phyloP scores from a whole-genome alignment of 2,797 vertebrate genomes.

The Acipenser ruthenus region DNA sequence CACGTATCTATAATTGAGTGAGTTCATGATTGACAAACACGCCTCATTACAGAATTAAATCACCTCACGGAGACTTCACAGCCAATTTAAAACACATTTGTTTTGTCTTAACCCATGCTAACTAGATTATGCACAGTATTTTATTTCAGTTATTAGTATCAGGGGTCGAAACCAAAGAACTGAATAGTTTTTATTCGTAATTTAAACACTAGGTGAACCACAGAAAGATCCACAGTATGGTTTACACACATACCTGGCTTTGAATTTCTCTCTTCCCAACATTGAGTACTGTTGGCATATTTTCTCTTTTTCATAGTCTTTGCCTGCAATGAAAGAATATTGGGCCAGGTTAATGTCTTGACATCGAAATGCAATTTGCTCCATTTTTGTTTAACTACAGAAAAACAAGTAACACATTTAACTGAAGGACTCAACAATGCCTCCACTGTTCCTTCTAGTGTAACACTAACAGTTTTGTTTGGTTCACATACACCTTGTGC shows the following conservation, averaged over 20 bases:
- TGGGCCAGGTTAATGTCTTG: too few species aligned
- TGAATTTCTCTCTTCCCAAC: conserved; percentile 55
- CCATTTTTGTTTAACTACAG: too few species aligned
- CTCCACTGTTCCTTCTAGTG: too few species aligned
- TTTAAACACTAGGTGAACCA: background rate
- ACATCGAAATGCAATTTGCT: too few species aligned
- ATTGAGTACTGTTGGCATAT: conserved; percentile 53
- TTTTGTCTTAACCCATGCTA: background rate
- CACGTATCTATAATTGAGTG: background rate
- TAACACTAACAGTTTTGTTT: too few species aligned
- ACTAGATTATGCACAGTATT: background rate
- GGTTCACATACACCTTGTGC: too few species aligned
- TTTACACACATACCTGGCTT: conserved; percentile 51
- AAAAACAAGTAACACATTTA: too few species aligned
- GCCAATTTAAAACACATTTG: background rate
- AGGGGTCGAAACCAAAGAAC: background rate
- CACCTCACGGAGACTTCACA: too few species aligned
- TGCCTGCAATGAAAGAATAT: conserved; percentile 40
- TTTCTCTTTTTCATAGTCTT: conserved; percentile 55
- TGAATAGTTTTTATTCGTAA: background rate
- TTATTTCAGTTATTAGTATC: background rate
- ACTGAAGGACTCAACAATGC: too few species aligned
- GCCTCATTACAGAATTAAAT: too few species aligned
- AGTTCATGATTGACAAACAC: too few species aligned
- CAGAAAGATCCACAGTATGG: background rate